phyloP scores from a whole-genome alignment of 35 echinoderm and acorn worm species.

The Apostichopus parvimensis region DNA sequence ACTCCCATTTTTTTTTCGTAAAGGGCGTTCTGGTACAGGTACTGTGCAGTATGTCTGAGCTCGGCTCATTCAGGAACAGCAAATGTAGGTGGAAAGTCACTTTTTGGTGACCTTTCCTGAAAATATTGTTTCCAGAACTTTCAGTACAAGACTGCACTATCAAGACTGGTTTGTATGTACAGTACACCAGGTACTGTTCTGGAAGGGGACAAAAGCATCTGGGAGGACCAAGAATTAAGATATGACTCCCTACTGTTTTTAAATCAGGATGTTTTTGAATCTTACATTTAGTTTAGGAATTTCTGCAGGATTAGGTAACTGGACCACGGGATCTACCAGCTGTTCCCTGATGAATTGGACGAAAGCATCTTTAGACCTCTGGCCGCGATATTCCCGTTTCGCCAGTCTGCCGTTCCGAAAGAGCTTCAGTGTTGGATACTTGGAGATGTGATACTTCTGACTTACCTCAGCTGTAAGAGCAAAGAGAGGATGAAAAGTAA shows the following conservation, averaged over 20 bases:
- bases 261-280: neutral
- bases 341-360: conserved; percentile 77
- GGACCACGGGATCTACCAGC: conserved; percentile 69
- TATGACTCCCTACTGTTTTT: too few relatives aligned
- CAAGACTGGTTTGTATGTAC: too few relatives aligned
- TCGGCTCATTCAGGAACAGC: too few relatives aligned
- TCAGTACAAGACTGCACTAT: too few relatives aligned
- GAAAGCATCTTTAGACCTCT: conserved; percentile 94
- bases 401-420: conserved; percentile 88
- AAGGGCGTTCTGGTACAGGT: too few relatives aligned
- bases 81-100: too few relatives aligned
- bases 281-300: conserved; percentile 86
- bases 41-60: too few relatives aligned
- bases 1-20: too few relatives aligned
- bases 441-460: conserved; percentile 94
- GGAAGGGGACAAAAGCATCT: neutral
- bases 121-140: too few relatives aligned
- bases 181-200: too few relatives aligned
- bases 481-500: neutral
- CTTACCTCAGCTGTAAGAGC: conserved; percentile 71
- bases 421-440: conserved; percentile 98
- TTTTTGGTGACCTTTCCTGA: too few relatives aligned
- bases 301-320: conserved; percentile 52
- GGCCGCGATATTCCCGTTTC: conserved; percentile 91
- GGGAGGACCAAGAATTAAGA: too few relatives aligned